Evolutionary conservation across 2,113 vertebrate genomes (phyloP).

Genomic region (Trinectes maculatus): DNA sequence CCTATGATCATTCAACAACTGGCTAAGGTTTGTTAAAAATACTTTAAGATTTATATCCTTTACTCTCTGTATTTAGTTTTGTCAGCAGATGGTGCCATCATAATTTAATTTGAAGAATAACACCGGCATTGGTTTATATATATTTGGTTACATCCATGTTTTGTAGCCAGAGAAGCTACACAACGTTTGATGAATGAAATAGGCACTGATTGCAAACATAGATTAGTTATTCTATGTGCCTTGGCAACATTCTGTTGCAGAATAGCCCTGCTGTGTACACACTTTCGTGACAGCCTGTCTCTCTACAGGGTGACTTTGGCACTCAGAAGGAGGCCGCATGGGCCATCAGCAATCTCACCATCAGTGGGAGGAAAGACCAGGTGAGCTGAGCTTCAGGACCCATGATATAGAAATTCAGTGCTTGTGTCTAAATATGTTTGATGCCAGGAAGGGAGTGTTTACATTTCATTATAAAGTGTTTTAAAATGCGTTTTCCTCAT

Average conservation of each 20-base stretch:
- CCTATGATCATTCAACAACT: conserved; percentile 99
- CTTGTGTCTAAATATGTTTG: neutral
- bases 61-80: conserved; percentile 1
- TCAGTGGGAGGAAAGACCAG: conserved; percentile 99
- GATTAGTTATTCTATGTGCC: neutral
- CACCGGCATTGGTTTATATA: neutral
- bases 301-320: conserved; percentile 94
- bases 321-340: conserved; percentile 99
- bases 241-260: conserved; percentile 7
- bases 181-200: neutral
- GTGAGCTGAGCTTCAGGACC: conserved; percentile 73
- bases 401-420: neutral
- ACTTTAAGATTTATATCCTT: neutral
- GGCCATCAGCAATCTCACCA: conserved; percentile 99
- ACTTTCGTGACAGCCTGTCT: conserved; percentile 68
- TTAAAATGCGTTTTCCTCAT: conserved; percentile 2
- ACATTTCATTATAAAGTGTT: too few relatives aligned
- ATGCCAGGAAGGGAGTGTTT: neutral
- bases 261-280: conserved; percentile 5
- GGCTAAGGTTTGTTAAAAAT: conserved; percentile 87
- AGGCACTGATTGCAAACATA: neutral
- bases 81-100: neutral
- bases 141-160: conserved; percentile 2
- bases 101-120: neutral
- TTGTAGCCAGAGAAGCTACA: neutral